Evolutionary conservation across 1,140 invertebrate genomes (phyloP), one percentile per base, ranked within the genome.

Genomic region (Hyposmocoma kahamanoa): DNA sequence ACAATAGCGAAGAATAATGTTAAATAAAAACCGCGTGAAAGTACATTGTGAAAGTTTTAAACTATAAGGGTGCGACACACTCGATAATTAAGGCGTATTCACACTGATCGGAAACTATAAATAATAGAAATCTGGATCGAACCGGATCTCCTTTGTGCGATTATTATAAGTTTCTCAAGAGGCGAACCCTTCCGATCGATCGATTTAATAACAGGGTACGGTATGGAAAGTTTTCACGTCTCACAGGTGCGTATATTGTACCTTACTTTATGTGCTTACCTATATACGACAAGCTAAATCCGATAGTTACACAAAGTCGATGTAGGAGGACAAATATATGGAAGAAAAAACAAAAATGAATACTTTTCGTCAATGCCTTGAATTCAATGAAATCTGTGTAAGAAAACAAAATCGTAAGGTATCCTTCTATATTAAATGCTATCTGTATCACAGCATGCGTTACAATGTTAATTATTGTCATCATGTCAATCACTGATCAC

Each of bases 51-150:
- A 81, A 77, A 76, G 69, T 76, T 74, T 62, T 71, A 71, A 65
- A 60, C 46, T 60, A 55, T 54, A 69, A 72, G 69, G 78, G 75
- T 67, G 74, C 65, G 69, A 73, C 72, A 79, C 60, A 70, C 59
- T 57, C 72, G 68, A 83, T 83, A 82, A 85, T 85, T 85, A 85
- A 82, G 76, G 73, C 69, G 71, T 80, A 83, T 83, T 83, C 79
- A 83, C 54, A 68, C 59, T 67, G 72, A 82, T 80, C 77, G 77
- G 81, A 83, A 83, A 81, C 77, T 81, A 79, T 81, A 81, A 82
- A 84, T 82, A 84, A 83, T 78, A 76, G 72, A 78, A 75, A 56
- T 80, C 66, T 64, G 64, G 66, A 72, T 67, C 66, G 62, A 62
- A 77, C 76, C 82, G 82, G 82, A 85, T 85, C 74, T 80, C 78